Evolutionary conservation across 64 coral and sea anemone species (phyloP).

Genomic region (Actinia equina): DNA sequence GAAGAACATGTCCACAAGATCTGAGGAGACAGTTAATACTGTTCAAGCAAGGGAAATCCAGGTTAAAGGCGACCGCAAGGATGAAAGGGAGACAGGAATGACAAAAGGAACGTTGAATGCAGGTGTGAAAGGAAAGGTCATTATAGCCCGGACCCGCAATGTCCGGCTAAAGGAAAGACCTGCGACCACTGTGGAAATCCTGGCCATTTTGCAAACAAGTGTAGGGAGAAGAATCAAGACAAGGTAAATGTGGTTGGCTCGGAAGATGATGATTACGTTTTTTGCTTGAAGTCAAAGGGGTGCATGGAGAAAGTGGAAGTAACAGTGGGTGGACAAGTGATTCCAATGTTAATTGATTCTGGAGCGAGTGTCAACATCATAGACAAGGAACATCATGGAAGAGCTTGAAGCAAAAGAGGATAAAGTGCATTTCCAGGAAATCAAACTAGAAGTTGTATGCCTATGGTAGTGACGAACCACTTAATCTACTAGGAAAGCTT

Average conservation of each 20-base stretch:
- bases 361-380: constrained; percentile 6
- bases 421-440: constrained; percentile 18
- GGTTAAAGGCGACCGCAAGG: not conserved
- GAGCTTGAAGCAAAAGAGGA: constrained; percentile 35
- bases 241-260: not conserved
- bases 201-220: constrained; percentile 11
- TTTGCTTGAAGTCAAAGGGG: constrained; percentile 28
- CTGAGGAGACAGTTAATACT: not conserved
- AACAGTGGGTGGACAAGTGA: constrained; percentile 37
- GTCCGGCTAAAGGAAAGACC: too few relatives aligned
- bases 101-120: not conserved
- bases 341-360: constrained; percentile 33
- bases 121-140: not conserved
- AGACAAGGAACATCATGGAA: constrained; percentile 4
- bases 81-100: not conserved
- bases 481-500: not conserved
- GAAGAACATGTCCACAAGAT: not conserved
- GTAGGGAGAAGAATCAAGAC: not conserved
- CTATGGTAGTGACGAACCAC: constrained; percentile 27
- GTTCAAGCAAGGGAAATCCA: not conserved
- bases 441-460: constrained; percentile 45
- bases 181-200: not conserved
- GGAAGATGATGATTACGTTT: constrained; percentile 24
- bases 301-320: constrained; percentile 22
- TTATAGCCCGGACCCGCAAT: not conserved